These are phyloP conservation scores for Crotalus tigris DNA, from an alignment of 2,113 vertebrate species.

Conservation along the genomic window DNA sequence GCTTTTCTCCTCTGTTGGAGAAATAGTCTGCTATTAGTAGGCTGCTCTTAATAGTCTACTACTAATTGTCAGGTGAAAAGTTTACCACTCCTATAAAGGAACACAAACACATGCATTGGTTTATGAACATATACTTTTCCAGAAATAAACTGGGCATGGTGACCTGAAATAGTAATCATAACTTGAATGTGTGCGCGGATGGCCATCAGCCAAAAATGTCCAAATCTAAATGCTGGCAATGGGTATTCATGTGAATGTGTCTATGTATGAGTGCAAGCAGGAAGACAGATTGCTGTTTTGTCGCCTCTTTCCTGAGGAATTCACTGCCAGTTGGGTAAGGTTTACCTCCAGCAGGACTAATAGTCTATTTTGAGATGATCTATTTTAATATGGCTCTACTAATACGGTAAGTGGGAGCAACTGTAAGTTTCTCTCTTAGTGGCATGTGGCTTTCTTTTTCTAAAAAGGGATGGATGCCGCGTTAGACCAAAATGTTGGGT, in stretches of 20 bases:
- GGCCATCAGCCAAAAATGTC: neutral
- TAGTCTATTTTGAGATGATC: neutral
- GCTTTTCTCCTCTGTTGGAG: slow-evolving; percentile 27
- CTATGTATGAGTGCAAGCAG: neutral
- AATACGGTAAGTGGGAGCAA: neutral
- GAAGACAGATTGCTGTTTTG: neutral
- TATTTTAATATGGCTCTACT: neutral
- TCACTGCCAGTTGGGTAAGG: neutral
- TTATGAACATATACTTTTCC: slow-evolving; percentile 27
- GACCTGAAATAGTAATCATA: neutral
- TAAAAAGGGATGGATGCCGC: neutral
- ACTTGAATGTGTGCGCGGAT: neutral
- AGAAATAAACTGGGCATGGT: neutral
- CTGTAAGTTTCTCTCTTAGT: neutral
- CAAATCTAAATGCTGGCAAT: neutral
- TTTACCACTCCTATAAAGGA: slow-evolving; percentile 28
- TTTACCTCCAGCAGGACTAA: neutral
- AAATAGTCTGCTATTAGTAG: neutral
- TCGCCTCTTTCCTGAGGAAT: neutral
- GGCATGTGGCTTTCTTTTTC: neutral
- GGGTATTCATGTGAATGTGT: no score
- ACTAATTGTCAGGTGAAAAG: slow-evolving; percentile 6
- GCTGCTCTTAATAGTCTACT: slow-evolving; percentile 32
- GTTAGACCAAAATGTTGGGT: neutral
- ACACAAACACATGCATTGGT: slow-evolving; percentile 28